Evolutionary conservation across 1,140 invertebrate species (phyloP).

Genomic region (Musca domestica): DNA sequence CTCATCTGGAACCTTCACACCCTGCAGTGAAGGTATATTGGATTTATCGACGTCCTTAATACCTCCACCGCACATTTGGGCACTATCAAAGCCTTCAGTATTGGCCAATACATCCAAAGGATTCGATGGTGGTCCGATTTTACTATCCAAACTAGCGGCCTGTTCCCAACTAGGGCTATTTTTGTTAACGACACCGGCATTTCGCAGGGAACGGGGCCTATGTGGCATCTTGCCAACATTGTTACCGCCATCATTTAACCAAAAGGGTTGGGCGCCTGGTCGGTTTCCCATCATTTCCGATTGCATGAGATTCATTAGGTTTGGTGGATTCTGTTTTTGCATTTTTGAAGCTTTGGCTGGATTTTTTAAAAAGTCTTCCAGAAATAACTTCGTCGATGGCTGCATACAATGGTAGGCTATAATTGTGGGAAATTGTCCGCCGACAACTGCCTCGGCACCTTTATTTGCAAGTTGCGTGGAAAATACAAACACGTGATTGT

Average conservation of each 20-base stretch:
- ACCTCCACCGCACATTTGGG: too few relatives aligned
- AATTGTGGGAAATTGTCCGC: constrained; percentile 86
- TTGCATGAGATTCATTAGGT: constrained; percentile 25
- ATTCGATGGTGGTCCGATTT: background rate
- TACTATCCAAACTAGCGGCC: constrained; percentile 37
- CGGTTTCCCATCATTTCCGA: constrained; percentile 29
- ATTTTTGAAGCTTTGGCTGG: constrained; percentile 85
- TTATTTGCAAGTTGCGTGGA: constrained; percentile 91
- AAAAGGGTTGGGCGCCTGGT: constrained; percentile 23
- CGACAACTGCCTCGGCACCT: constrained; percentile 86
- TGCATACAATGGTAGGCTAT: constrained; percentile 94
- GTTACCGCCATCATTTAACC: constrained; percentile 18
- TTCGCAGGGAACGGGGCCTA: constrained; percentile 14
- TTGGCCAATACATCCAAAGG: constrained; percentile 2
- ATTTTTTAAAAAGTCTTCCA: constrained; percentile 88
- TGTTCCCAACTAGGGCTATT: constrained; percentile 37
- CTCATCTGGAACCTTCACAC: constrained; percentile 92
- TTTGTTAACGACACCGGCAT: background rate
- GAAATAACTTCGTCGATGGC: constrained; percentile 89
- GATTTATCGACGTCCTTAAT: constrained; percentile 36
- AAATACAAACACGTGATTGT: constrained; percentile 98
- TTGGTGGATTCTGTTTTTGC: constrained; percentile 50
- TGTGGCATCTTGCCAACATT: constrained; percentile 34
- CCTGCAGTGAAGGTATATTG: constrained; percentile 64
- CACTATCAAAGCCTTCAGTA: background rate